Evolutionary conservation across 1,140 invertebrate species (phyloP).

Genomic region (Rhopalosiphum maidis): DNA sequence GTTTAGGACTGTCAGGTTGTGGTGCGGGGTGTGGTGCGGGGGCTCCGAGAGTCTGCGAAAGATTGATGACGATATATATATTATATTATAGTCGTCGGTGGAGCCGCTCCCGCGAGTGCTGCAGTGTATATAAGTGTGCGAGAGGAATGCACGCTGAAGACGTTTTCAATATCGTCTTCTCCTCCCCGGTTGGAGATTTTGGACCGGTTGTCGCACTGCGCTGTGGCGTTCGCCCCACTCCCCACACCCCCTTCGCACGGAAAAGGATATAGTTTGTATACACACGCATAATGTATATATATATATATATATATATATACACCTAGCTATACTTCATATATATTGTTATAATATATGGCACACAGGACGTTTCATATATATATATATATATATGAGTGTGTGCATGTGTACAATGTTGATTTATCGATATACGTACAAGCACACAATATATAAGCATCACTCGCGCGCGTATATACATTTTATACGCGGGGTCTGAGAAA

Average conservation of each 20-base stretch:
- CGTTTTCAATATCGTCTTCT: slow-evolving; percentile 43
- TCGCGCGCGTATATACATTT: background rate
- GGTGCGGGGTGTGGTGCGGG: background rate
- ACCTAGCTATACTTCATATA: too few species aligned
- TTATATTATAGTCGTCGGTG: slow-evolving; percentile 27
- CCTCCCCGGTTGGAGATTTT: slow-evolving; percentile 13
- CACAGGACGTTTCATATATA: background rate
- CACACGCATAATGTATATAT: background rate
- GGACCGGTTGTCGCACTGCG: slow-evolving; percentile 21
- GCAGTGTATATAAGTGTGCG: background rate
- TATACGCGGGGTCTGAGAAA: background rate
- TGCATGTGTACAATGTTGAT: background rate
- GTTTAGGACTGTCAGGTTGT: background rate
- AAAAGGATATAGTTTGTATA: slow-evolving; percentile 5
- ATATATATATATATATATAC: background rate
- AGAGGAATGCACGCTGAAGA: slow-evolving; percentile 39
- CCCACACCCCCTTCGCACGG: background rate
- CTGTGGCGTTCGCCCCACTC: background rate
- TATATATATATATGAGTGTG: background rate
- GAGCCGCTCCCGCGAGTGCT: slow-evolving; percentile 14
- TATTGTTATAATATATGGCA: too few species aligned
- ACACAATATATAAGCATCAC: background rate
- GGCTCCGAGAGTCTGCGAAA: slow-evolving; percentile 17
- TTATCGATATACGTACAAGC: background rate
- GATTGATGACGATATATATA: slow-evolving; percentile 45